A percentile compares a stretch with the other conserved stretches of the same genome.
phyloP scores from a whole-genome alignment of 2,113 vertebrate genomes.

The Ia io region DNA sequence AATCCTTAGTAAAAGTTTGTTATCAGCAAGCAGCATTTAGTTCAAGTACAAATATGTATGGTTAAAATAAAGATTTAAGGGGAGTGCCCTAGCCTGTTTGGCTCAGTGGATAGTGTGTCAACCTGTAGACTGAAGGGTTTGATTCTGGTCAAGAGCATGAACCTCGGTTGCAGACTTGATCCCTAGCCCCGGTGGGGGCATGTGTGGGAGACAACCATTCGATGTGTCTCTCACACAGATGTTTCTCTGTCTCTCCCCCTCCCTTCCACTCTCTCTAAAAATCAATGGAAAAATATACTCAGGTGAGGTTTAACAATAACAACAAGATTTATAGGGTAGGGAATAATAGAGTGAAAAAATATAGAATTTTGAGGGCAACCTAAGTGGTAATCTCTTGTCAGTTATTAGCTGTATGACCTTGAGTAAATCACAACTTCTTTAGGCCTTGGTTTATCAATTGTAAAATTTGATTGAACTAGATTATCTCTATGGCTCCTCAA shows the following conservation, averaged over 20 bases:
- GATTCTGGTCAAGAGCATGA: too few species aligned
- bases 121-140: too few species aligned
- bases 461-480: background rate
- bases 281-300: too few species aligned
- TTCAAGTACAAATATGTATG: background rate
- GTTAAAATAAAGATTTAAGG: conserved; percentile 29
- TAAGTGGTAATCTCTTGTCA: background rate
- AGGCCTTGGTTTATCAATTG: background rate
- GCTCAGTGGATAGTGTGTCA: too few species aligned
- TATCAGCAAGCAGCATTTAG: background rate
- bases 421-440: background rate
- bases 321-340: background rate
- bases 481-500: background rate
- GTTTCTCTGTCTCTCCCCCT: too few species aligned
- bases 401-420: background rate
- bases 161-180: too few species aligned
- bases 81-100: too few species aligned
- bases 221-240: too few species aligned
- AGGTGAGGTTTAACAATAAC: background rate
- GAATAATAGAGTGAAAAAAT: background rate
- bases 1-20: background rate
- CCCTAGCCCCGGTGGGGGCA: too few species aligned
- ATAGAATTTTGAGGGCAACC: background rate
- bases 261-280: too few species aligned
- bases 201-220: too few species aligned